These are phyloP conservation scores for Aurelia aurita DNA, from an alignment of 30 jellyfish, hydroid and myxozoan species.

Conservation along the genomic window DNA sequence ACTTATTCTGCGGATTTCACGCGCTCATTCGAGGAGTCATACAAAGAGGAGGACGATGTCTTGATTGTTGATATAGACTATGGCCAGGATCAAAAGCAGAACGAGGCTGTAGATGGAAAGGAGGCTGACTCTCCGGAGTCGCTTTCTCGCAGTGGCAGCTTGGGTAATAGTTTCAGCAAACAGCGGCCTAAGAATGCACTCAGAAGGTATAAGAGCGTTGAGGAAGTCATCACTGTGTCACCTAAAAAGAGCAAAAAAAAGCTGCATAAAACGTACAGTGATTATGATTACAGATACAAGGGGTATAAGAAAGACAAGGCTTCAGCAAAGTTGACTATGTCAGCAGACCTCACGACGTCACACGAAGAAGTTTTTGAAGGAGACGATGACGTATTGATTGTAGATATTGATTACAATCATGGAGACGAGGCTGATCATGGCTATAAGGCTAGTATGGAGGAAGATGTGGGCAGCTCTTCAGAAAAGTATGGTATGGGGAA, in stretches of 20 bases:
- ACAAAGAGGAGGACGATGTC: slow-evolving; percentile 36
- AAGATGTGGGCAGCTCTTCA: neutral
- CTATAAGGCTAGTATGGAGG: slow-evolving; percentile 12
- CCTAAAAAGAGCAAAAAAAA: neutral
- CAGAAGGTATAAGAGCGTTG: slow-evolving; percentile 55
- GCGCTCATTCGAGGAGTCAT: slow-evolving; percentile 49
- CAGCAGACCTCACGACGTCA: slow-evolving; percentile 46
- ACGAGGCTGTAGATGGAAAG: slow-evolving; percentile 4
- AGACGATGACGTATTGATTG: slow-evolving; percentile 36
- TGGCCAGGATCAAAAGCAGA: slow-evolving; percentile 8
- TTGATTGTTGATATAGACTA: slow-evolving; percentile 54
- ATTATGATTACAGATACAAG: slow-evolving; percentile 33
- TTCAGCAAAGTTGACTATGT: slow-evolving; percentile 9
- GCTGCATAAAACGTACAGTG: slow-evolving; percentile 38
- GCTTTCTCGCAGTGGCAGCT: slow-evolving; percentile 24
- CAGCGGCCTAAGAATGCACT: slow-evolving; percentile 39
- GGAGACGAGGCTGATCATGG: neutral
- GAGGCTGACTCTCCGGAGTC: slow-evolving; percentile 47
- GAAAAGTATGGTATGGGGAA: neutral
- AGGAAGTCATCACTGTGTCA: slow-evolving; percentile 36
- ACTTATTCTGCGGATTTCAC: slow-evolving; percentile 56
- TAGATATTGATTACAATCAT: slow-evolving; percentile 34
- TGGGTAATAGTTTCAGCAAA: slow-evolving; percentile 4
- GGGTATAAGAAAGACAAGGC: slow-evolving; percentile 5
- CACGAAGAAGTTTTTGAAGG: slow-evolving; percentile 37